Base-by-base conservation (phyloP, 2,888 invertebrate genomes). In the Torymus aiolomorphi region DNA sequence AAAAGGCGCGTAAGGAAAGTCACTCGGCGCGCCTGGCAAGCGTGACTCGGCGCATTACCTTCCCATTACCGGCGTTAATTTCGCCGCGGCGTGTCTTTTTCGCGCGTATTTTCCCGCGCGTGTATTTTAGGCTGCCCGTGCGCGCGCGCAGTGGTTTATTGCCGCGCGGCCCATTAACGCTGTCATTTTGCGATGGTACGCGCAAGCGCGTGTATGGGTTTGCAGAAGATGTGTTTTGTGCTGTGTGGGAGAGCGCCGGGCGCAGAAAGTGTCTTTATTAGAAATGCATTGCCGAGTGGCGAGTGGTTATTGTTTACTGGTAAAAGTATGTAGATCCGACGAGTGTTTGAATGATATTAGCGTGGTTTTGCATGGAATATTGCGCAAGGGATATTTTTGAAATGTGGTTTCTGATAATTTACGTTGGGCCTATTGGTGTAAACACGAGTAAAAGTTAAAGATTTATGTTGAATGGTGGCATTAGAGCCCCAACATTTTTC, bases 261-360 rank as follows among this genome's bases (percentile, higher is more conserved):
- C 78, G 83, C 83, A 42, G 80, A 83, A 79, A 81, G 82, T 82
- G 81, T 86, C 86, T 86, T 85, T 85, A 85, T 85, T 85, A 85
- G 85, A 57, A 59, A 65, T 24, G 14, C 31, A 18, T 59, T 67
- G 13, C 8, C 42, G 42, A 42, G 42, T 3, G 31, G 14, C 11
- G 42, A 63, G 42, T 10, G n/a, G 57, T 59, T 59, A 16, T 16
- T 49, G 51, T 2, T 2, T 65, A 16, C 49, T 8, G 14, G 16
- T 49, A 11, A 4, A 42, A 49, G n/a, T 49, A 11, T 51, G 11
- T 42, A n/a, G 2, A 65, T 16, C 49, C n/a, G n/a, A 16, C 1
- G 16, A 12, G 31, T 16, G 42, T 42, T 42, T 42, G 42, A 42
- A 42, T 42, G 42, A 42, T 42, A 42, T 42, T 72, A 72, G 24